Conservation (phyloP, 2,888 invertebrate species). For the Sinotaia quadrata region DNA sequence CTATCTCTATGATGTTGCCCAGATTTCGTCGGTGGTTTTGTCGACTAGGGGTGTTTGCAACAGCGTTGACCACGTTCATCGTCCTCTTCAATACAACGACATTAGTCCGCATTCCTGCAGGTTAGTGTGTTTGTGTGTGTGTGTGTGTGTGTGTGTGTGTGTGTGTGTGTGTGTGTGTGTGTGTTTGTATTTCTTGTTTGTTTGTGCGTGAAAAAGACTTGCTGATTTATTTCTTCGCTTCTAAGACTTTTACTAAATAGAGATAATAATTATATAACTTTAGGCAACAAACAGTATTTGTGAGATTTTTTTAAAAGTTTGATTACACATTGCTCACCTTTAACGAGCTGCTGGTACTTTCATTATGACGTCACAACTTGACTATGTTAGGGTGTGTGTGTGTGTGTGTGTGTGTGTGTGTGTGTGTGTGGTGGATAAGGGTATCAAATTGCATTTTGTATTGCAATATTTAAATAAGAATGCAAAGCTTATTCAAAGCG, state of each 20-base stretch:
- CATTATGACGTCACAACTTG: not conserved
- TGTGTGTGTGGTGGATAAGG: too few relatives aligned
- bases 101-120: not conserved
- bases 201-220: not conserved
- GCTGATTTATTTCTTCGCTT: not conserved
- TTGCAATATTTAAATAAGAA: too few relatives aligned
- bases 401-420: not conserved
- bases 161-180: not conserved
- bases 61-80: not conserved
- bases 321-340: too few relatives aligned
- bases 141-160: constrained; percentile 5
- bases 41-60: too few relatives aligned
- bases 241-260: not conserved
- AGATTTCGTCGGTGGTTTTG: too few relatives aligned
- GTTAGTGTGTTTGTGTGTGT: constrained; percentile 13
- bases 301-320: too few relatives aligned
- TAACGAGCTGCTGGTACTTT: not conserved
- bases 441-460: too few relatives aligned
- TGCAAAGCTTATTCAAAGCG: too few relatives aligned
- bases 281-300: too few relatives aligned
- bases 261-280: too few relatives aligned
- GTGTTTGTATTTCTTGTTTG: not conserved
- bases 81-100: constrained; percentile 1
- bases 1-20: too few relatives aligned
- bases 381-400: not conserved